These are phyloP conservation scores for Noctua janthe DNA, from an alignment of 2,888 invertebrate species.

Conservation along the genomic window DNA sequence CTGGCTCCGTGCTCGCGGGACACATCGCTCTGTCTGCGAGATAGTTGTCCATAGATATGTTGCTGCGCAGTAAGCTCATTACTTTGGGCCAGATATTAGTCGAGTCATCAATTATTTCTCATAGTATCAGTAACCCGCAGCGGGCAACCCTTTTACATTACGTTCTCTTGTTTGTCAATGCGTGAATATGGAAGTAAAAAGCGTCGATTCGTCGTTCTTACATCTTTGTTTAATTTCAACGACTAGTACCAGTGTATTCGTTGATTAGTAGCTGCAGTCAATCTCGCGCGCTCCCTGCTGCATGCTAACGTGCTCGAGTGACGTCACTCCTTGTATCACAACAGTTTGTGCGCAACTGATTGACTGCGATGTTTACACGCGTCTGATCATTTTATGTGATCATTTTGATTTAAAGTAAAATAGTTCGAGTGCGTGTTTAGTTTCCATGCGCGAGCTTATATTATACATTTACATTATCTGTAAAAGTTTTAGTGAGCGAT, in stretches of 20 bases:
- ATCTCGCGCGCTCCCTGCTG: neutral
- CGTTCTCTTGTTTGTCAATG: neutral
- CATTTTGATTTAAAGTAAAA: constrained; percentile 11
- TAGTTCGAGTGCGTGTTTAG: constrained; percentile 9
- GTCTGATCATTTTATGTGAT: constrained; percentile 23
- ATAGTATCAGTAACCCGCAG: neutral
- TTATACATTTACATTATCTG: neutral
- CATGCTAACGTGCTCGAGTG: neutral
- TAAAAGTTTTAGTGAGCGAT: neutral
- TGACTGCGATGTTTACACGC: neutral
- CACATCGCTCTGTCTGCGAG: neutral
- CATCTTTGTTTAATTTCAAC: neutral
- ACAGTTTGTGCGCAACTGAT: constrained; percentile 6
- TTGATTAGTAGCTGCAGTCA: neutral
- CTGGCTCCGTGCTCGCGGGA: constrained; percentile 3
- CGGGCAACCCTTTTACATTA: neutral
- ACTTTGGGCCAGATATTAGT: neutral
- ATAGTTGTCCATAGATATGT: neutral
- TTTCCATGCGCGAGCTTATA: constrained; percentile 1
- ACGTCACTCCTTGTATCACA: constrained; percentile 20
- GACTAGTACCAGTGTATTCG: neutral
- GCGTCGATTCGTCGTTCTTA: neutral
- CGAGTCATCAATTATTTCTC: constrained; percentile 23
- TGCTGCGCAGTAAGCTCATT: constrained; percentile 3
- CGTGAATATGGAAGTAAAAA: neutral